Evolutionary conservation across 1,140 invertebrate genomes (phyloP), one percentile per base, ranked within the genome.

Genomic region (Penaeus vannamei): DNA sequence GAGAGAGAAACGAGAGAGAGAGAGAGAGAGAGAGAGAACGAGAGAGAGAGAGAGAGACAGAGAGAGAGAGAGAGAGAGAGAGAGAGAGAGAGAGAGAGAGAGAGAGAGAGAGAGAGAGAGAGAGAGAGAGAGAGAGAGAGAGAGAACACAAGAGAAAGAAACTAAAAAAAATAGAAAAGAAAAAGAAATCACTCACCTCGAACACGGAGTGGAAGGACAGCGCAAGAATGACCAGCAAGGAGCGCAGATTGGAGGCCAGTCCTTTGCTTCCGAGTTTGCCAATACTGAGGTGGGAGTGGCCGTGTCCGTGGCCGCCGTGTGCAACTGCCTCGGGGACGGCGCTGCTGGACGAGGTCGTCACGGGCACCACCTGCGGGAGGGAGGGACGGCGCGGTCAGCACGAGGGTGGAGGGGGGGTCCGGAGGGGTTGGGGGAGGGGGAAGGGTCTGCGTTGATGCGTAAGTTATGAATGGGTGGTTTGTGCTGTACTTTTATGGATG

Each of bases 141-240:
- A 14, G 10, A 66, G 12, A 12, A 61, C 0, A 22, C 61, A n/a
- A 8, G 7, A 3, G 26, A 85, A 32, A 72, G 12, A 20, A 32
- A 32, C 32, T 0, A 17, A 53, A 14, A 23, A 26, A 46, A 29
- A 19, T 53, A 82, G 10, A 20, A 82, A 82, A 29, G 19, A 66
- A 23, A 62, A 62, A 62, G 19, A 66, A 61, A 84, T 26, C n/a
- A 10, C 87, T 85, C 72, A 89, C 90, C 87, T 98, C 97, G 42
- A 98, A 94, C 5, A 96, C 92, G 23, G 96, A 95, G 92, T 97
- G 97, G 64, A 97, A 93, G 8, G 96, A 96, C 14, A 97, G 93
- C 0, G 97, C 97, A 14, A 95, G 92, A 60, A 97, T 69, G 62
- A 93, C 89, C 42, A 93, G 85, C 36, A 91, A 26, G 8, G 82